Conservation (phyloP, 2,113 vertebrate species). For the Ageneiosus marmoratus region DNA sequence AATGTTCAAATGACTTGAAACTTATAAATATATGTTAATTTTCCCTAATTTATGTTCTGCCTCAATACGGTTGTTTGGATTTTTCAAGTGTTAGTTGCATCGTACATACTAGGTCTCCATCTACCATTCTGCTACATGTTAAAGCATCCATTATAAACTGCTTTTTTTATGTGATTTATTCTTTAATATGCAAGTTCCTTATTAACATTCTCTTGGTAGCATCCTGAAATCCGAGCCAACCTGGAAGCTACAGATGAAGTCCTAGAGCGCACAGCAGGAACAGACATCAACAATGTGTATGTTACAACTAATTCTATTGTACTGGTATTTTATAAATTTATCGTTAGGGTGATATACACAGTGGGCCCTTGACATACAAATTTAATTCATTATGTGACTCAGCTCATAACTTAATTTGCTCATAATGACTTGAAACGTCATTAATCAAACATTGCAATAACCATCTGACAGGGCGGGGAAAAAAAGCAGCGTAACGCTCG, state of each 20-base stretch:
- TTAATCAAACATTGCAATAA: too few relatives aligned
- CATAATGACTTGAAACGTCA: too few relatives aligned
- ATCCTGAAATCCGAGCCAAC: slow-evolving; percentile 84
- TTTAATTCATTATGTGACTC: too few relatives aligned
- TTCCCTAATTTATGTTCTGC: neutral
- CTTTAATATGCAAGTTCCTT: too few relatives aligned
- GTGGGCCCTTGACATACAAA: too few relatives aligned
- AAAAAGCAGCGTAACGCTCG: too few relatives aligned
- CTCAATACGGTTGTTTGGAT: neutral
- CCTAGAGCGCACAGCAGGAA: slow-evolving; percentile 87
- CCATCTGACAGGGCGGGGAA: too few relatives aligned
- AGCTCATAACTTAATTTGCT: too few relatives aligned
- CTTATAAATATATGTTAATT: neutral
- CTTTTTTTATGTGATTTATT: neutral
- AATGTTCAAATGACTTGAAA: neutral
- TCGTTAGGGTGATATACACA: neutral
- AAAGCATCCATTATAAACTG: neutral
- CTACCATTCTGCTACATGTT: neutral
- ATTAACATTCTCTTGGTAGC: slow-evolving; percentile 66
- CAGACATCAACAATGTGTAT: slow-evolving; percentile 94
- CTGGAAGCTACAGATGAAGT: slow-evolving; percentile 88
- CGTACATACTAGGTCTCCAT: neutral
- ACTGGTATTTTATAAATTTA: neutral
- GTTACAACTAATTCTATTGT: slow-evolving; percentile 52
- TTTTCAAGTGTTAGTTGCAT: neutral